Evolutionary conservation across 2,113 vertebrate genomes (phyloP), one percentile per base, ranked within the genome.

Genomic region (Hippocampus barbouri): DNA sequence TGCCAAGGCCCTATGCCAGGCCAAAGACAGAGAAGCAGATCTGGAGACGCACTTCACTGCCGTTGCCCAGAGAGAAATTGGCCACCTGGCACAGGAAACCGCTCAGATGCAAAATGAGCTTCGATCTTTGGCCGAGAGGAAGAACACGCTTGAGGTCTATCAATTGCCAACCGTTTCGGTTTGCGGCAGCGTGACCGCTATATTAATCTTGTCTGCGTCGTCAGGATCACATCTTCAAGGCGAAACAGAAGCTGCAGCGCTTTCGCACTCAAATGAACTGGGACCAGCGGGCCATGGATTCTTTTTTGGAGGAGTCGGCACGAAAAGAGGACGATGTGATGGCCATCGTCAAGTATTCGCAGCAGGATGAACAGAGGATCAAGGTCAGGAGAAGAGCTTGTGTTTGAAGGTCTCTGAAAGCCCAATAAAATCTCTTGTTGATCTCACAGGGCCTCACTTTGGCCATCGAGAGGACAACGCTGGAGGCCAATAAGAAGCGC

Each of bases 321-420:
- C 82, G 53, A 15, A 94, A 91, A 79, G 94, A 98, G 9, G 94
- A 93, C 2, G 94, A 98, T 78, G 79, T 89, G 4, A 76, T 94
- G 76, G 87, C 92, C 67, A 92, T 98, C 72, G 87, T 95, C 74
- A 98, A 98, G 79, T 98, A 97, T 4, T 77, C 95, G 5, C 86
- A 93, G 69, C 92, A 95, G 72, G 96, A 98, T 45, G 94, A 98
- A 77, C 93, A 92, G 79, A 97, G 91, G 88, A 94, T 98, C 75
- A 93, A 93, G 92, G 97, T 98, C 80, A 86, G 88, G 16, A 49
- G 10, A 15, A 15, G 2, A 61, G 15, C 27, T 18, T 20, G 59
- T 8, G 30, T 20, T 30, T 34, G 2, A 30, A 60, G 59, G 60
- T 12, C 56, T 6, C 1, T 1, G 2, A n/a, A 54, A 54, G 21